These are phyloP conservation scores for Stigmatopora argus DNA, from an alignment of 2,113 vertebrate genomes.

Conservation along the genomic window DNA sequence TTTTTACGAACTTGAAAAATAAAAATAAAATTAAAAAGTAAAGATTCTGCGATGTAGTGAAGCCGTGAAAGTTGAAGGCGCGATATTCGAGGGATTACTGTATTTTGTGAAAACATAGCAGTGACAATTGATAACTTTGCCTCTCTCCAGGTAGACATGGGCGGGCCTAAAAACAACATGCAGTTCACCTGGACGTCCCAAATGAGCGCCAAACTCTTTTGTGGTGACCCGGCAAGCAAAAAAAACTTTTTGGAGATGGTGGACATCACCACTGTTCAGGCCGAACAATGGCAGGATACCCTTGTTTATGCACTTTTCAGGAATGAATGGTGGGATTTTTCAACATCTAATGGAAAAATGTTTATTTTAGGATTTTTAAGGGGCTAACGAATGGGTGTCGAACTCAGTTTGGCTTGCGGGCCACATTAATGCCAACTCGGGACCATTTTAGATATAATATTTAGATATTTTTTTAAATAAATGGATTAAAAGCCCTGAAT, in stretches of 20 bases:
- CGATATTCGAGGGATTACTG: no score
- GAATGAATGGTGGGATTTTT: constrained; percentile 63
- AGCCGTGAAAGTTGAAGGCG: no score
- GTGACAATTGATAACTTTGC: neutral
- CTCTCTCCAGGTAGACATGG: constrained; percentile 50
- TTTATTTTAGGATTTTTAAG: no score
- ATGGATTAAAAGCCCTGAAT: no score
- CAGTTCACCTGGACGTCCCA: constrained; percentile 69
- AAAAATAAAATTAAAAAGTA: no score
- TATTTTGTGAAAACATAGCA: neutral
- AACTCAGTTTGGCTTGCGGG: no score
- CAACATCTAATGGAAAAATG: neutral
- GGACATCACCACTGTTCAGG: constrained; percentile 42
- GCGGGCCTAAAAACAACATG: constrained; percentile 52
- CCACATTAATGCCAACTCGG: no score
- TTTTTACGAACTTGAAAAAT: no score
- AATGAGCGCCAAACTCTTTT: constrained; percentile 60
- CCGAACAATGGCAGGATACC: constrained; percentile 36
- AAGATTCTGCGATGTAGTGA: no score
- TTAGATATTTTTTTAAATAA: no score
- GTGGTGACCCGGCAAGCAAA: constrained; percentile 39
- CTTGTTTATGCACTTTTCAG: constrained; percentile 66
- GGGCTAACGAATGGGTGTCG: no score
- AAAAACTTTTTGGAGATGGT: constrained; percentile 55
- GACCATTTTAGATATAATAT: no score